Conservation (phyloP, 2,888 invertebrate species). For the Aleiodes alternator region DNA sequence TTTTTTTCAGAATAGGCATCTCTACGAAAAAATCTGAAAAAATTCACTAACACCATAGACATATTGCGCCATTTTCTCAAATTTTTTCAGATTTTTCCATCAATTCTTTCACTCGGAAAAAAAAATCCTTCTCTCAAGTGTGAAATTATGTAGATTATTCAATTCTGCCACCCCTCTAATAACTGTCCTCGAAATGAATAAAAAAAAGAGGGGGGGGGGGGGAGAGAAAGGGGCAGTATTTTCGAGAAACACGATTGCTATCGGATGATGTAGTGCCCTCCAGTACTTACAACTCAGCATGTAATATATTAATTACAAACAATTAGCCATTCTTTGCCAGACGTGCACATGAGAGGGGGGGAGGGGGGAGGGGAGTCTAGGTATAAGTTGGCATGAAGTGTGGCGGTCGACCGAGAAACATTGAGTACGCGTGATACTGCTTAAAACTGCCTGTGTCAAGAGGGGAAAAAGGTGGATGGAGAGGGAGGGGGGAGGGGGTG, state of each 20-base stretch:
- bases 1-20: no score
- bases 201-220: no score
- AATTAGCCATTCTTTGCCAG: conserved; percentile 68
- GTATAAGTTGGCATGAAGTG: conserved; percentile 25
- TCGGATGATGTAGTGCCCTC: conserved; percentile 61
- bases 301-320: conserved; percentile 73
- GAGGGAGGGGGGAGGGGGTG: conserved; percentile 31
- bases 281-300: conserved; percentile 57
- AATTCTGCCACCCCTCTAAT: no score
- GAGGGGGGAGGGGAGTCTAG: not conserved
- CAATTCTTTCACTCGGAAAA: not conserved
- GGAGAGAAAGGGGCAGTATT: no score
- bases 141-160: not conserved
- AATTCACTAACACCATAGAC: no score
- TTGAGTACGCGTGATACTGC: not conserved
- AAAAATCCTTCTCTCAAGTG: not conserved
- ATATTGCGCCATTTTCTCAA: no score
- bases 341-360: conserved; percentile 37
- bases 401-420: conserved; percentile 1
- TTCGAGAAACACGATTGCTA: conserved; percentile 60
- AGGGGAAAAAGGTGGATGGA: conserved; percentile 15
- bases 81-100: no score
- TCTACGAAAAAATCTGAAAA: no score
- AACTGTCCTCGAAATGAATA: no score
- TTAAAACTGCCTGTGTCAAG: conserved; percentile 1